phyloP scores from a whole-genome alignment of 2,113 vertebrate species.

The Eptesicus fuscus region DNA sequence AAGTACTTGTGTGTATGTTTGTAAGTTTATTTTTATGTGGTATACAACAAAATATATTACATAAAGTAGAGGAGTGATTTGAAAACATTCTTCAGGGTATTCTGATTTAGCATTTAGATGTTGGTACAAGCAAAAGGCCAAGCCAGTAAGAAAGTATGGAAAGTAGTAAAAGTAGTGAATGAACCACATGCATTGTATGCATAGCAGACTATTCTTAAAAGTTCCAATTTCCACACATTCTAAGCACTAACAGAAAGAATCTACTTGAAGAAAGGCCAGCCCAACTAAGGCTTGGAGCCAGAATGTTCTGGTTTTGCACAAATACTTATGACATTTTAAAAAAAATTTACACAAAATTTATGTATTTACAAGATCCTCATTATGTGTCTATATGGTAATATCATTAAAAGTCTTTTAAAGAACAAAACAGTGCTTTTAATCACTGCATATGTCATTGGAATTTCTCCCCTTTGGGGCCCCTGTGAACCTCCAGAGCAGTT shows the following conservation, averaged over 20 bases:
- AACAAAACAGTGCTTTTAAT: conserved; percentile 27
- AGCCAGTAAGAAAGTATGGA: not conserved
- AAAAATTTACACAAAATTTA: conserved; percentile 19
- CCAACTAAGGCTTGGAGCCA: conserved; percentile 11
- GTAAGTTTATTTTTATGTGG: not conserved
- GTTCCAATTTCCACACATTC: not conserved
- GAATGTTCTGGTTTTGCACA: conserved; percentile 40
- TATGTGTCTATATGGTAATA: not conserved
- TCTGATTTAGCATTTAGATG: not conserved
- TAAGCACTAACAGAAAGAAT: not conserved
- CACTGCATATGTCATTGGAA: not conserved
- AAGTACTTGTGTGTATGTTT: conserved; percentile 8
- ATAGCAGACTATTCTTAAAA: not conserved
- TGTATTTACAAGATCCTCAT: not conserved
- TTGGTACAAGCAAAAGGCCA: not conserved
- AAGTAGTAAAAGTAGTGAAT: not conserved
- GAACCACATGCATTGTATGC: not conserved
- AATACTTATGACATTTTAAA: not conserved
- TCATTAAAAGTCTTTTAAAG: not conserved
- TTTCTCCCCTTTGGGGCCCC: not conserved
- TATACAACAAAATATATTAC: not conserved
- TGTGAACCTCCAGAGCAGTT: not conserved
- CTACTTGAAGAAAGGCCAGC: conserved; percentile 15
- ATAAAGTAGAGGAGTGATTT: not conserved
- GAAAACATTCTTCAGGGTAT: not conserved